These are phyloP conservation scores for human (Homo sapiens) DNA, from an alignment of 2,113 vertebrate species.

Conservation along the genomic window DNA sequence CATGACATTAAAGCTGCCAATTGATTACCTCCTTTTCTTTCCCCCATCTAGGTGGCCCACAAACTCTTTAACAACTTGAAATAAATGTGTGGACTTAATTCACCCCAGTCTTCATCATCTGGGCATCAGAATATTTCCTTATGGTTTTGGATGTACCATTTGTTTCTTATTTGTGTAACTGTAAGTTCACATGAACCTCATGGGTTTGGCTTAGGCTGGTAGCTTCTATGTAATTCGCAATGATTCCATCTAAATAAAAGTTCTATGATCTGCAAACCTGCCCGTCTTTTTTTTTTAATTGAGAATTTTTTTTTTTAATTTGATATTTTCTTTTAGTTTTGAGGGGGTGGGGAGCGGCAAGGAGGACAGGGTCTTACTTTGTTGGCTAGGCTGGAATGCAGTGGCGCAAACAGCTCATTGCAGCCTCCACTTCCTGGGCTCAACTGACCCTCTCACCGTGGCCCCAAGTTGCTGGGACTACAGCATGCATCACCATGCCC, in stretches of 20 bases:
- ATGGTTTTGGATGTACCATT: constrained; percentile 36
- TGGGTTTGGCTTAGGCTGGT: constrained; percentile 35
- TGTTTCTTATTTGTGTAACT: constrained; percentile 45
- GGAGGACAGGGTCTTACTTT: background rate
- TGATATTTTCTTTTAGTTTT: background rate
- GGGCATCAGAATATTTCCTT: constrained; percentile 21
- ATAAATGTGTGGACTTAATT: constrained; percentile 67
- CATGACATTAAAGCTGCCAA: background rate
- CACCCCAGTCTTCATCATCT: constrained; percentile 41
- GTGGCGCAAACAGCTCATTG: background rate
- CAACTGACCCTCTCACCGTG: background rate
- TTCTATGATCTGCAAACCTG: background rate
- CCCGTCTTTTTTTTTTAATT: background rate
- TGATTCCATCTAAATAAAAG: constrained; percentile 69
- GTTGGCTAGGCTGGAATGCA: background rate
- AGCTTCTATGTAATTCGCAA: constrained; percentile 26
- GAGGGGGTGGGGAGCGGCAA: too few relatives aligned
- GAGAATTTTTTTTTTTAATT: background rate
- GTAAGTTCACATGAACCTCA: background rate
- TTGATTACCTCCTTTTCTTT: constrained; percentile 43
- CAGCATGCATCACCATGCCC: too few relatives aligned
- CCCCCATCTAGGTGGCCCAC: constrained; percentile 84
- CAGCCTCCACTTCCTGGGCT: background rate
- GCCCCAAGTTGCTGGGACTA: too few relatives aligned
- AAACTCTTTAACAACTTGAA: constrained; percentile 87